Base-by-base conservation (phyloP, 2,797 vertebrate species). In the Labeo calbasu region DNA sequence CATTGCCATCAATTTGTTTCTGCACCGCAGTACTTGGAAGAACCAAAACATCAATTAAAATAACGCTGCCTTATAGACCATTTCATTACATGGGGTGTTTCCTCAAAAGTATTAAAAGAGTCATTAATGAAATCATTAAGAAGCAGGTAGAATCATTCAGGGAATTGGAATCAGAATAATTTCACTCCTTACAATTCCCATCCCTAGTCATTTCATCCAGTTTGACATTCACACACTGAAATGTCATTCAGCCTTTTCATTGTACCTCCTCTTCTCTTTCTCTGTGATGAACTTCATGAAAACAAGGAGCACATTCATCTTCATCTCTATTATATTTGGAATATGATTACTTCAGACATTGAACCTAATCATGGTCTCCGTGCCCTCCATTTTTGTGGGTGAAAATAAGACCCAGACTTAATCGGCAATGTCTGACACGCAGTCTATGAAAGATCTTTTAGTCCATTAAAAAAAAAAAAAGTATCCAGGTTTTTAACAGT, bases 371-470 rank as follows among this genome's bases (percentile, higher is more conserved):
- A 63, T 25, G n/a, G 55, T 84, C 66, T 63, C 10, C 10, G 57
- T 71, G 75, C 82, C 66, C 82, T 84, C 82, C 82, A 84, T 79
- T 84, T 84, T 15, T 61, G 46, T 61, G 72, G 76, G 66, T 79
- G 82, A 40, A 72, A 78, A 84, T 48, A 79, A 61, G 76, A 81
- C 40, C 53, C 75, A 78, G 55, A 11, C 25, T 50, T 70, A 71
- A 57, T 70, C 19, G 2, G 40, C 19, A 36, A 59, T 61, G 75
- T 70, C 65, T 70, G 51, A 77, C 75, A 71, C 28, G n/a, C 6
- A 8, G 48, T 78, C 66, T 70, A 40, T 70, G 46, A 84, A 66
- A 57, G 66, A 36, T 50, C 53, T 78, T 84, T 61, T 55, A 61
- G 53, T 63, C 65, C 28, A 78, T 71, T 78, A 79, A 71, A 79